Evolutionary conservation across 2,888 invertebrate species (phyloP), one percentile per base, ranked within the genome.

Genomic region (Octonoba sinensis): DNA sequence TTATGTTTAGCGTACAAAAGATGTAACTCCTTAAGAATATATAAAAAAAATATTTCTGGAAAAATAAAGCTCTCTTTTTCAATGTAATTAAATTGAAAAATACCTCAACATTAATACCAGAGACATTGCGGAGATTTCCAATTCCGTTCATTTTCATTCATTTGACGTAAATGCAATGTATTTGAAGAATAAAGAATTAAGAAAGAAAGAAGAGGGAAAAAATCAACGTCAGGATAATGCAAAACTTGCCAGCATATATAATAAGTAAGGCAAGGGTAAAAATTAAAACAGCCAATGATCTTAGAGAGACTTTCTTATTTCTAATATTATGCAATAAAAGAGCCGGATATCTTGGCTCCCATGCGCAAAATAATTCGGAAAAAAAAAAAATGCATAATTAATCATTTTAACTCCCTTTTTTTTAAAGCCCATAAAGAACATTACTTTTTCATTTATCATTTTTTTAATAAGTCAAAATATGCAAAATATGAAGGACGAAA

Each of bases 391-490:
- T 67, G 51, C 36, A 66, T 79, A 79, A 79, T 79, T 79, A 79
- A 79, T 79, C 78, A 79, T 72, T 65, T 71, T 78, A 78, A 78
- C 66, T 78, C 59, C n/a, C 18, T 44, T 79, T 66, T 79, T 79
- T 79, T 79, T 20, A 16, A 51, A 62, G 72, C 8, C 54, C 66
- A 79, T 81, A 73, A 81, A 81, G 79, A 69, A 59, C 73, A 81
- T 81, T 69, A 81, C 67, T 81, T 81, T 81, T 81, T 81, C 73
- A 73, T 81, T 81, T 81, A 73, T 73, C 79, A 69, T 69, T 76
- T 81, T 79, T 81, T 81, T 73, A 69, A 69, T 69, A 81, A 81
- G 79, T 73, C 79, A 73, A 73, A 73, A 81, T 73, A 62, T 69
- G 60, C 60, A 72, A 79, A 79, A 72, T 79, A 72, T 72, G 72